Base-by-base conservation (phyloP, 2,797 vertebrate species). In the Kryptolebias ocellatus region DNA sequence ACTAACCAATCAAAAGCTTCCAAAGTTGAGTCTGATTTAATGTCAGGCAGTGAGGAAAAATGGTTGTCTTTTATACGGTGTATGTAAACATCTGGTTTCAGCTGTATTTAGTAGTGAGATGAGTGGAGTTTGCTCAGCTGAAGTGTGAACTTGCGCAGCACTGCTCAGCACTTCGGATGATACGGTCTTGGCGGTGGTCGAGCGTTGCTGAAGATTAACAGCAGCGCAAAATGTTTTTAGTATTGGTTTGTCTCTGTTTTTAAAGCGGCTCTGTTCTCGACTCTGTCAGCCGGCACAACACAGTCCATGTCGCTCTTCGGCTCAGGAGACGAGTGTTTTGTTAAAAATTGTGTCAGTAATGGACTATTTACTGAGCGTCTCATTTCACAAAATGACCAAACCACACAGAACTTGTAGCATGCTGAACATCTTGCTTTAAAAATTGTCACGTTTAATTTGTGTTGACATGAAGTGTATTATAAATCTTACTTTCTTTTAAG, bases 181-280 rank as follows among this genome's bases (percentile, higher is more conserved):
- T 64, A 18, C 4, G 61, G 53, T 63, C 4, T 60, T 47, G 28
- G 42, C 39, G 52, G 62, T 62, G 67, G 56, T 57, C 44, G 45
- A 61, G 12, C 70, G 44, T 20, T 72, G 62, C 37, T 54, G 24
- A 39, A 55, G 17, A 42, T 16, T 1, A 42, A 55, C 10, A 53
- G 31, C 8, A 39, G 9, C 37, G 10, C 37, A 39, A 8, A 53
- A 53, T 8, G 2, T 9, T 20, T 50, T 50, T 20, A 37, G 37
- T 34, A 18, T 18, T n/a, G 37, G 31, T 55, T 14, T 1, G 14
- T 16, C 27, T 53, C 39, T 27, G 14, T 58, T 58, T 27, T 12
- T 17, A 1, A 4, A n/a, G 1, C 44, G 17, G 3, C 0, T 39
- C 37, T 39, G 37, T 20, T 44, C 29, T 12, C 15, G 14, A 15